Base-by-base conservation (phyloP, 2,113 vertebrate species). In the Tupaia chinensis region DNA sequence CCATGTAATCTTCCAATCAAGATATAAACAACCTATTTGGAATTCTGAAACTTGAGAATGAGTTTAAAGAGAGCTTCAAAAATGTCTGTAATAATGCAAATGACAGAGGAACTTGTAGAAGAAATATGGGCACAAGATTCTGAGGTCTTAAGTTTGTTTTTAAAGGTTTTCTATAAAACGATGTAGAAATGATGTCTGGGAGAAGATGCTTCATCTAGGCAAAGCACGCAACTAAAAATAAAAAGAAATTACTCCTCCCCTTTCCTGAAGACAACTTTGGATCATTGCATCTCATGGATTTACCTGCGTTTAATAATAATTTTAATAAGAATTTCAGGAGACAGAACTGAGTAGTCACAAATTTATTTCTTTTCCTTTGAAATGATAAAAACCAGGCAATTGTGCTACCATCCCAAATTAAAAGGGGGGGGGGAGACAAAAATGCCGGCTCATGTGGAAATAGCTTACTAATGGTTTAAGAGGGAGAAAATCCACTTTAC, bases 21-120 rank as follows among this genome's bases (percentile, higher is more conserved):
- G 85, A 68, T 91, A 66, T 93, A 97, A 89, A 94, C 95, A 96
- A 96, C 91, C 77, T 84, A 58, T 90, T 89, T 95, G 20, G 54
- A 85, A 93, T 88, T 97, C 69, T 90, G 95, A 86, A 97, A 96
- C 22, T 3, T 63, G 89, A 96, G 96, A 95, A 79, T 0, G 7
- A 95, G 86, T 23, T 34, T 90, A 72, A 89, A 95, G 87, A 72
- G 76, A 69, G 81, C 78, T 95, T 95, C 16, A 70, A 91, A 91
- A 94, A 76, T 23, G 81, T 80, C 65, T 88, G 65, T 88, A 96
- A 87, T 89, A 91, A 91, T 92, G 32, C 0, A 44, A 72, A 87
- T 0, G 29, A 27, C 22, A 27, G 34, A 82, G 32, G 65, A 76
- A 82, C 0, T 0, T 60, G 13, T n/a, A 12, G 27, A 83, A 23